These are phyloP conservation scores for Drosophila imparisetae DNA, from an alignment of 2,888 invertebrate genomes.

Conservation along the genomic window DNA sequence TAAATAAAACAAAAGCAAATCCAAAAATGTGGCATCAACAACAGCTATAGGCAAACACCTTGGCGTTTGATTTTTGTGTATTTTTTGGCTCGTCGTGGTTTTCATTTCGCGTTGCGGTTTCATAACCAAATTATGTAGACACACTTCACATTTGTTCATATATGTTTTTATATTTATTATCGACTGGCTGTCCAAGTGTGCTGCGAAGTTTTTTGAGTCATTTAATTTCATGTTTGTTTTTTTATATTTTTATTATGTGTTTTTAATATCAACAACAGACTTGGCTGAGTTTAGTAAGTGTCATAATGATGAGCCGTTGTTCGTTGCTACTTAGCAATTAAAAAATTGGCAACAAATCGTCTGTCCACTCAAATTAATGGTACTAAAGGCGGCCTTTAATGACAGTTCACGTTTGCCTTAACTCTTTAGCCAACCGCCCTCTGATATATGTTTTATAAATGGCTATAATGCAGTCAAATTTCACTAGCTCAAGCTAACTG, in stretches of 20 bases:
- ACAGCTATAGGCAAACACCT: conserved; percentile 28
- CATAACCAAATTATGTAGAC: conserved; percentile 60
- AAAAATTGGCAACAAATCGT: conserved; percentile 8
- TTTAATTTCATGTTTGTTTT: conserved; percentile 7
- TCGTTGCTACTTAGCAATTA: conserved; percentile 17
- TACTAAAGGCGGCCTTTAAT: conserved; percentile 14
- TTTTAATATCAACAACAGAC: conserved; percentile 33
- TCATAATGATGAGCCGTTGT: conserved; percentile 19
- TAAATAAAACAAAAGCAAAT: conserved; percentile 46
- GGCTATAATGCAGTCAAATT: background rate
- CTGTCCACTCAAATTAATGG: conserved; percentile 2
- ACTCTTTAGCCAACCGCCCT: background rate
- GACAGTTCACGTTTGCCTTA: conserved; percentile 14
- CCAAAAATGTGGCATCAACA: conserved; percentile 22
- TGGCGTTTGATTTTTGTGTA: conserved; percentile 30
- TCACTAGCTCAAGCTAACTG: background rate
- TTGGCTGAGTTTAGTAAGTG: conserved; percentile 14
- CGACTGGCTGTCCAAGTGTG: background rate
- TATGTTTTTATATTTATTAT: background rate
- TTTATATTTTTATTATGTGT: background rate
- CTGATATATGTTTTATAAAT: background rate
- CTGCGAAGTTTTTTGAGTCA: conserved; percentile 7
- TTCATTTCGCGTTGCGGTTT: conserved; percentile 54
- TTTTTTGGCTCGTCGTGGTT: conserved; percentile 42
- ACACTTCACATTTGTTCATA: conserved; percentile 34